These are phyloP conservation scores for Drosophila ercepeae DNA, from an alignment of 1,140 invertebrate species.

Conservation along the genomic window DNA sequence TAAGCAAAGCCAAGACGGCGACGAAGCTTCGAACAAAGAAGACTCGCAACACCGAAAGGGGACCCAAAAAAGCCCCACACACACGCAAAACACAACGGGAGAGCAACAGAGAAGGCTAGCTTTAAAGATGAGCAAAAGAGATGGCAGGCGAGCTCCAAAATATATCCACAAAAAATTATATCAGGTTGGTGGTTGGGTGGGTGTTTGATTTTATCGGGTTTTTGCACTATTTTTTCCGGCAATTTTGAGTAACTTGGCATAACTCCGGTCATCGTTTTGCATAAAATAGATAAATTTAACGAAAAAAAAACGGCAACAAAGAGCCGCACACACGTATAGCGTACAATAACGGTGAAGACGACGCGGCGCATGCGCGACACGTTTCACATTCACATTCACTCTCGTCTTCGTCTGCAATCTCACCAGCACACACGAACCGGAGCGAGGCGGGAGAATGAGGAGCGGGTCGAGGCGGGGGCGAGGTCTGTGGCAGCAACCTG, in stretches of 20 bases:
- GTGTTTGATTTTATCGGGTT: conserved; percentile 35
- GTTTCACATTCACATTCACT: conserved; percentile 81
- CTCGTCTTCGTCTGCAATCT: conserved; percentile 37
- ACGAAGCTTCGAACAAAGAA: conserved; percentile 57
- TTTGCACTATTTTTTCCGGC: conserved; percentile 42
- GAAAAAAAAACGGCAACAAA: conserved; percentile 16
- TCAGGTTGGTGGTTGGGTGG: conserved; percentile 47
- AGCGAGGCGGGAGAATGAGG: conserved; percentile 15
- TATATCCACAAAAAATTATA: conserved; percentile 27
- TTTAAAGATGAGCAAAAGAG: conserved; percentile 59
- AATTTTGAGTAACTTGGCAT: conserved; percentile 56
- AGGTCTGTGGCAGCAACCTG: conserved; percentile 34
- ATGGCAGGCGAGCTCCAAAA: conserved; percentile 53
- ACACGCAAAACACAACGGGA: conserved; percentile 47
- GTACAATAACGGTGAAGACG: conserved; percentile 71
- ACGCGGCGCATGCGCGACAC: conserved; percentile 73
- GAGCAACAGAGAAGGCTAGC: conserved; percentile 35
- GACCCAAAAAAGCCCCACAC: conserved; percentile 28
- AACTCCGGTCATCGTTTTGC: conserved; percentile 58
- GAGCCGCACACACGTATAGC: conserved; percentile 26
- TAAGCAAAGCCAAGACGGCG: conserved; percentile 60
- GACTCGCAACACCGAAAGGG: conserved; percentile 41
- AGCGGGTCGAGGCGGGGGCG: conserved; percentile 15
- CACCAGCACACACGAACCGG: conserved; percentile 41
- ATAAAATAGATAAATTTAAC: conserved; percentile 46